Base-by-base conservation (phyloP, 1,140 invertebrate species). In the Zaprionus lachaisei region DNA sequence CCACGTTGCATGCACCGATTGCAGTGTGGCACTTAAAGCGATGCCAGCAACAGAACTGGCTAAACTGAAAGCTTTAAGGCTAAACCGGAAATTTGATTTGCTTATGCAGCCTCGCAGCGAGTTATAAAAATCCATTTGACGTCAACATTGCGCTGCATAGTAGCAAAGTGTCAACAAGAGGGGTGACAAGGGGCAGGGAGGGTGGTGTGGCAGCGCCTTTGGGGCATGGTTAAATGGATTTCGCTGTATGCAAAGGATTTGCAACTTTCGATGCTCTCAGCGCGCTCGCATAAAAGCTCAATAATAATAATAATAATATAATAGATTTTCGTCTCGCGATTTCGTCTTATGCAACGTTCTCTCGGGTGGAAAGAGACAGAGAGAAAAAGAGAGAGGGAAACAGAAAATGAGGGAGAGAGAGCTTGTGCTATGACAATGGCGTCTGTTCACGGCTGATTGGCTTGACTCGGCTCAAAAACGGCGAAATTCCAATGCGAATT, bases 61-160 rank as follows among this genome's bases (percentile, higher is more conserved):
- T 60, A 60, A 72, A 58, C 60, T 49, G 62, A 20, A 34, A 34
- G 44, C 71, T 68, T 41, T 41, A 68, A 70, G 64, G 44, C 15
- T 1, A 20, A 44, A n/a, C 74, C 71, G 82, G 82, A 86, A 85
- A 85, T 85, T 85, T 85, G 82, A 85, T 85, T 86, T 85, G 79
- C 67, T 72, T 57, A 67, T 54, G 54, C 58, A 34, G 51, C 61
- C 31, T 60, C 20, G 47, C 61, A 65, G 61, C 14, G 34, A 61
- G 67, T 67, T 63, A 81, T 71, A 77, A 60, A 70, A 68, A 37
- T 57, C 63, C 75, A 73, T 82, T 82, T 70, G 70, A 60, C 61
- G 60, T 66, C 65, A 72, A 72, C 79, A 64, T 12, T 14, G 54
- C 22, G 6, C 54, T 28, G 54, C 54, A 56, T 6, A 54, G 4